A percentile compares a stretch with the other conserved stretches of the same genome.
phyloP scores from a whole-genome alignment of 2,888 invertebrate species.

The Hirudinaria manillensis region DNA sequence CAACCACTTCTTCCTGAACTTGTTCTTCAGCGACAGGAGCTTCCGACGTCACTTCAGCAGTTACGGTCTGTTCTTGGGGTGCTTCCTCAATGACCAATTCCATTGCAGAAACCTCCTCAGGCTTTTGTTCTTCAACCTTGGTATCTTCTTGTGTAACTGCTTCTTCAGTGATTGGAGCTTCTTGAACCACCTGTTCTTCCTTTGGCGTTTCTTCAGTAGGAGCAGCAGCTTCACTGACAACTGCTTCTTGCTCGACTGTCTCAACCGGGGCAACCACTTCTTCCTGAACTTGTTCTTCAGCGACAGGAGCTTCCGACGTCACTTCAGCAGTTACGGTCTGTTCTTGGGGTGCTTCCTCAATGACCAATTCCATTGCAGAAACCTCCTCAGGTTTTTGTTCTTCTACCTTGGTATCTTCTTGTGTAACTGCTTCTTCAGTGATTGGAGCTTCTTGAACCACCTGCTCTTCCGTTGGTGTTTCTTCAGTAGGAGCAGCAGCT shows the following conservation, averaged over 20 bases:
- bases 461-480: background rate
- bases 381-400: background rate
- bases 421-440: background rate
- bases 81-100: conserved; percentile 4
- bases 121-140: background rate
- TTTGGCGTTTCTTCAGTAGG: background rate
- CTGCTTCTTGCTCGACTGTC: background rate
- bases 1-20: background rate
- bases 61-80: background rate
- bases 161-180: background rate
- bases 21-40: background rate
- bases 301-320: background rate
- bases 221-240: background rate
- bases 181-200: background rate
- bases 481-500: background rate
- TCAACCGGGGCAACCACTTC: background rate
- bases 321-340: background rate
- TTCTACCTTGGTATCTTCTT: background rate
- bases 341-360: background rate
- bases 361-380: background rate
- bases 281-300: background rate
- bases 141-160: background rate
- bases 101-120: background rate
- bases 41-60: background rate
- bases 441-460: background rate